These are phyloP conservation scores for Helicorthomorpha holstii DNA, from an alignment of 1,140 invertebrate genomes.

Conservation along the genomic window DNA sequence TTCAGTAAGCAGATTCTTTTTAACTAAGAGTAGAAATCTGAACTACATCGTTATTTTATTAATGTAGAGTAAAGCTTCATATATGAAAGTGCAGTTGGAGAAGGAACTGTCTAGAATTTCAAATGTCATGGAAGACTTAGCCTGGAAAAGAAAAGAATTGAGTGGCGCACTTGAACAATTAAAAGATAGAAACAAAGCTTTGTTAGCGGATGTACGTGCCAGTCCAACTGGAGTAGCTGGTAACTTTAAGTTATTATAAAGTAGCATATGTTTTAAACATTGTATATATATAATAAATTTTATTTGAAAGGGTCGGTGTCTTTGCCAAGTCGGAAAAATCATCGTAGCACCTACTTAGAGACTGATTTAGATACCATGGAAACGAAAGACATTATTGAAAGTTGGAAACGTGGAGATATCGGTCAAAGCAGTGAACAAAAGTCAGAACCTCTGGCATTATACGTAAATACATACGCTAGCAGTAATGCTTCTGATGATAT, in stretches of 20 bases:
- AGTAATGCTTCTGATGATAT: neutral
- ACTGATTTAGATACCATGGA: slow-evolving; percentile 69
- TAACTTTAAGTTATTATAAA: slow-evolving; percentile 4
- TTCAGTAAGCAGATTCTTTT: neutral
- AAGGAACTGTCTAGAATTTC: slow-evolving; percentile 65
- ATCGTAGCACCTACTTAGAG: slow-evolving; percentile 52
- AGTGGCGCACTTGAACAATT: slow-evolving; percentile 62
- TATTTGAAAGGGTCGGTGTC: slow-evolving; percentile 18
- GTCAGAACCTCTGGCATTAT: slow-evolving; percentile 8
- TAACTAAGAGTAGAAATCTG: too few relatives aligned
- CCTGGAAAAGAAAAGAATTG: slow-evolving; percentile 60
- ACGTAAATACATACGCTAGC: slow-evolving; percentile 12
- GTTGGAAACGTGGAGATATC: slow-evolving; percentile 34
- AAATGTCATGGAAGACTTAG: slow-evolving; percentile 61
- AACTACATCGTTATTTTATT: neutral
- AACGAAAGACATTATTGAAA: slow-evolving; percentile 25
- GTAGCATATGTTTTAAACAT: neutral
- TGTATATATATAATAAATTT: slow-evolving; percentile 1
- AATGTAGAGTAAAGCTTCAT: neutral
- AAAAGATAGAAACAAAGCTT: slow-evolving; percentile 49
- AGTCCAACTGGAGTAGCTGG: slow-evolving; percentile 25
- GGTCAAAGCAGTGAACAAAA: neutral
- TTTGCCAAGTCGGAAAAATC: slow-evolving; percentile 20
- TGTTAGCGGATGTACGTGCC: slow-evolving; percentile 32
- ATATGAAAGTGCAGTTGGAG: slow-evolving; percentile 36